Evolutionary conservation across 2,113 vertebrate genomes (phyloP).

Genomic region (Panurus biarmicus): DNA sequence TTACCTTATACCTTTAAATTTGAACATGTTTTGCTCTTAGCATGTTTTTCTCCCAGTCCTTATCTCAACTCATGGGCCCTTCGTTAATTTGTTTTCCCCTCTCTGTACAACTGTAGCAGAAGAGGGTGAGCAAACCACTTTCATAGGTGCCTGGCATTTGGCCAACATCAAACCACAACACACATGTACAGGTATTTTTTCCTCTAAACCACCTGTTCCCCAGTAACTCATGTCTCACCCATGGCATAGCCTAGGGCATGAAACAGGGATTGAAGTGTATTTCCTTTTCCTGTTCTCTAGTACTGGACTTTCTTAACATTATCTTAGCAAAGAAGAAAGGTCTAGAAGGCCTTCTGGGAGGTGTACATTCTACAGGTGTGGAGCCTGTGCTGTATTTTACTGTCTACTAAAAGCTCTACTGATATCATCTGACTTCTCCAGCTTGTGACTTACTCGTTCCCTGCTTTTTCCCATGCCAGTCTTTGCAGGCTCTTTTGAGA

Average conservation of each 20-base stretch:
- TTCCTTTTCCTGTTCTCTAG: neutral
- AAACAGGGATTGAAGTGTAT: neutral
- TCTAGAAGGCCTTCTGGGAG: neutral
- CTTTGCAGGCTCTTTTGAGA: neutral
- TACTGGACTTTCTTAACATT: neutral
- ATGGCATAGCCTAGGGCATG: neutral
- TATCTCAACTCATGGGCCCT: neutral
- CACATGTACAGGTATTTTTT: neutral
- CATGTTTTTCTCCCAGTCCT: neutral
- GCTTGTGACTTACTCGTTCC: neutral
- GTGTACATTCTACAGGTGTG: fast-evolving
- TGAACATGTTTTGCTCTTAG: neutral
- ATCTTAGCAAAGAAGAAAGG: neutral
- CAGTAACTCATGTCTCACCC: neutral
- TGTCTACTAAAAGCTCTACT: neutral
- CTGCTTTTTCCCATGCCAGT: neutral
- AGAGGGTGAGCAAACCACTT: neutral
- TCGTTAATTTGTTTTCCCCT: too few species aligned
- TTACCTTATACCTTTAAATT: neutral
- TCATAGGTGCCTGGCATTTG: neutral
- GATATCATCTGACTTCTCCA: neutral
- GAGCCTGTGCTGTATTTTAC: neutral
- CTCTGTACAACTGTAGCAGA: neutral
- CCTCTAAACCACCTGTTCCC: neutral
- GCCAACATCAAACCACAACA: neutral